Base-by-base conservation (phyloP, 35 echinoderm and acorn worm genomes). In the Strongylocentrotus purpuratus region DNA sequence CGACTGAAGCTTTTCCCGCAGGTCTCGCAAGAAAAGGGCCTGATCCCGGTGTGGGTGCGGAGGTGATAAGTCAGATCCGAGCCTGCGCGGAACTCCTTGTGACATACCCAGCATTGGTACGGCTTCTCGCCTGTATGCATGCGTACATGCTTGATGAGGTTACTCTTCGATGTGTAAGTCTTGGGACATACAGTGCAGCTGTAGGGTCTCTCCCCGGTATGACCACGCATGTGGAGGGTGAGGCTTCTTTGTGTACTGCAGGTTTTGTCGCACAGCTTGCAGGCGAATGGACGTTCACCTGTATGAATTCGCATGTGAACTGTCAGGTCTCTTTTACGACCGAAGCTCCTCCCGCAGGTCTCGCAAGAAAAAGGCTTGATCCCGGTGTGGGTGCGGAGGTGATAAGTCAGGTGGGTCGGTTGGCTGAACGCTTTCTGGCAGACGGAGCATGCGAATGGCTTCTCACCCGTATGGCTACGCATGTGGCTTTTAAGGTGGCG, bases 141-240 rank as follows among this genome's bases (percentile, higher is more conserved):
- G n/a, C n/a, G n/a, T n/a, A n/a, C n/a, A n/a, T n/a, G n/a, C n/a
- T n/a, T 71, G 97, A n/a, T n/a, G n/a, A n/a, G 95, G 18, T 92
- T 91, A 94, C 95, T 95, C 17, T 86, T 93, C 31, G 94, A 86
- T 2, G 41, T 90, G 86, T 97, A 99, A 33, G 92, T 78, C 35
- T 96, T 96, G 85, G 87, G 94, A 41, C 96, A 99, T 2, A 89
- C 71, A 12, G 61, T 10, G 92, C 98, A 99, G 9, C 22, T 52
- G 47, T 95, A 99, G 4, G 98, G 98, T 88, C 94, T 96, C 89
- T 99, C 97, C 13, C 95, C 95, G 7, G 98, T 96, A 90, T 99
- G 98, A 11, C 85, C 48, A 11, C 95, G 86, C 55, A 88, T 94
- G 94, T 99, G 98, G 17, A 92, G 92, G 33, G 91, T 96, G 17